Conservation (phyloP, 2,113 vertebrate species). For the Nerophis ophidion region DNA sequence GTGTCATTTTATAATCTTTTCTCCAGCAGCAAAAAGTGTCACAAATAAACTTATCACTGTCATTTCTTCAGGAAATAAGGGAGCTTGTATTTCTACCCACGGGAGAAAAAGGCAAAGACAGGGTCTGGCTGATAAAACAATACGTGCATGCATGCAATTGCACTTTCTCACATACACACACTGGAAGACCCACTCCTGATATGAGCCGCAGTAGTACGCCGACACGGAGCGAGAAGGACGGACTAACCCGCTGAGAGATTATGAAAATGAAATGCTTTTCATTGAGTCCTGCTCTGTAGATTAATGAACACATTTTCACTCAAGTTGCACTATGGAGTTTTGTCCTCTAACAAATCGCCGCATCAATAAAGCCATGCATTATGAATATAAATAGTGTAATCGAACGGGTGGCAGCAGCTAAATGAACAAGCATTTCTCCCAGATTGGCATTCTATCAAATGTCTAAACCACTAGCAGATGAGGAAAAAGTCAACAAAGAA, state of each 20-base stretch:
- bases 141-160: conserved; percentile 37
- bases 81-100: conserved; percentile 44
- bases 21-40: conserved; percentile 44
- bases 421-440: conserved; percentile 63
- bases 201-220: conserved; percentile 39
- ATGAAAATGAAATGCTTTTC: conserved; percentile 61
- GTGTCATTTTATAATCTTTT: conserved; percentile 48
- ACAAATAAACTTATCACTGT: conserved; percentile 55
- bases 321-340: conserved; percentile 58
- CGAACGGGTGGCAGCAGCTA: conserved; percentile 53
- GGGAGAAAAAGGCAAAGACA: conserved; percentile 46
- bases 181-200: conserved; percentile 43
- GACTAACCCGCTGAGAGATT: conserved; percentile 53
- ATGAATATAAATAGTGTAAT: conserved; percentile 64
- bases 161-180: conserved; percentile 15
- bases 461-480: conserved; percentile 39
- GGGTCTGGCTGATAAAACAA: conserved; percentile 56
- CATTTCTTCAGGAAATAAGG: conserved; percentile 55
- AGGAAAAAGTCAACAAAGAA: conserved; percentile 55
- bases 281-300: conserved; percentile 51
- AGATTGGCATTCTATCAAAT: conserved; percentile 60
- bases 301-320: conserved; percentile 68
- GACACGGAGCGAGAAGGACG: conserved; percentile 40
- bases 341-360: conserved; percentile 64
- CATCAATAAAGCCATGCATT: conserved; percentile 63